Percentiles rank a stretch among this genome's conserved stretches.
phyloP scores from a whole-genome alignment of 2,797 vertebrate species.

The Catostomus latipinnis region DNA sequence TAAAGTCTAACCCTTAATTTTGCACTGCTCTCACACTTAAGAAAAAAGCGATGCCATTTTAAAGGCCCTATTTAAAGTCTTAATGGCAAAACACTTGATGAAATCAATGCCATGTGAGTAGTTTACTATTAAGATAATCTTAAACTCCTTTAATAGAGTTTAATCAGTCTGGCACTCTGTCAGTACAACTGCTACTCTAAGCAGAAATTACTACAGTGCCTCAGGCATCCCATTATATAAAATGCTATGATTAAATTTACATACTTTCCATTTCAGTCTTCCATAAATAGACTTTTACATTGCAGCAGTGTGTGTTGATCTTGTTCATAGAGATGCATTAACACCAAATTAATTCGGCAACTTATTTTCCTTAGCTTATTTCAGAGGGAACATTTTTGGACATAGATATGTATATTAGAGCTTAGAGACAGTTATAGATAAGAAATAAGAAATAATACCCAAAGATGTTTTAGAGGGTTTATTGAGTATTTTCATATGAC shows the following conservation, averaged over 20 bases:
- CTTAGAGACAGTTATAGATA: conserved; percentile 19
- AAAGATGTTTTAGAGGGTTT: background rate
- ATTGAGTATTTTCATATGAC: background rate
- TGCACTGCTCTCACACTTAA: conserved; percentile 47
- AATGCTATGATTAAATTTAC: conserved; percentile 57
- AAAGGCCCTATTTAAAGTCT: conserved; percentile 55
- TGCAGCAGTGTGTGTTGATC: conserved; percentile 35
- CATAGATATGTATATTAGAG: conserved; percentile 3
- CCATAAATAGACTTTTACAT: conserved; percentile 48
- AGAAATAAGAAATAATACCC: conserved; percentile 14
- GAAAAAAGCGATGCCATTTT: conserved; percentile 36
- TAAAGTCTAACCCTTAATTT: conserved; percentile 69
- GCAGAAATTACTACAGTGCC: conserved; percentile 52
- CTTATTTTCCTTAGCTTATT: conserved; percentile 3
- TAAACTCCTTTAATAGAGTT: conserved; percentile 53
- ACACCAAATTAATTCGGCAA: conserved; percentile 15
- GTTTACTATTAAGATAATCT: conserved; percentile 57
- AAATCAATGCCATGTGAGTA: conserved; percentile 53
- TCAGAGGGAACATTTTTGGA: conserved; percentile 6
- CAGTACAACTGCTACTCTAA: conserved; percentile 53
- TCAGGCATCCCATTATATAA: conserved; percentile 55
- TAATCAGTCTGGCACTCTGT: conserved; percentile 50
- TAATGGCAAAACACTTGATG: conserved; percentile 49
- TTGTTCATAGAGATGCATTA: conserved; percentile 9
- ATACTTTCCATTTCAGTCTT: conserved; percentile 41